These are phyloP conservation scores for Liasis olivaceus DNA, from an alignment of 2,797 vertebrate species.

Conservation along the genomic window DNA sequence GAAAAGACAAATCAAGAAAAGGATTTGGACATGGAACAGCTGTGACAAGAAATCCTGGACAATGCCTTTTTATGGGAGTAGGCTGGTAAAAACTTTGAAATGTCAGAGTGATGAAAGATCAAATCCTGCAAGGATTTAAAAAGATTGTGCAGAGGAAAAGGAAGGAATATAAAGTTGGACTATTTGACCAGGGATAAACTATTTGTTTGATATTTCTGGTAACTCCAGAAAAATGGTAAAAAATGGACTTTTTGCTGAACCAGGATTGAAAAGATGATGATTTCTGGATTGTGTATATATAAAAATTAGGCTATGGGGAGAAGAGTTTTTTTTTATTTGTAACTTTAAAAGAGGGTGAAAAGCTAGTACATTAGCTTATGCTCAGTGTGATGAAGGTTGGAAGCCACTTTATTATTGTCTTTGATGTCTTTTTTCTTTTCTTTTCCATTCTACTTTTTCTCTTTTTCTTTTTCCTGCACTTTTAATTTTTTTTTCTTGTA, in stretches of 20 bases:
- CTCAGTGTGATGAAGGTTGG: neutral
- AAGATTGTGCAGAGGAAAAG: neutral
- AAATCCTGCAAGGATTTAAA: neutral
- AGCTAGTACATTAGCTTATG: neutral
- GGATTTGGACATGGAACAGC: neutral
- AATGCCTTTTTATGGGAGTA: neutral
- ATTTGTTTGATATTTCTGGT: neutral
- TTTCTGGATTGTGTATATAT: neutral
- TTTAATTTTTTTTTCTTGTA: neutral
- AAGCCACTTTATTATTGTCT: neutral
- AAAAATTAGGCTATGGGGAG: neutral
- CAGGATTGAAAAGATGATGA: neutral
- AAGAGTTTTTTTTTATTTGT: neutral
- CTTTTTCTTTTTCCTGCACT: neutral
- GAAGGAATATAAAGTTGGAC: neutral
- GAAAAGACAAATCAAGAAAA: neutral
- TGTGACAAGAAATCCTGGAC: neutral
- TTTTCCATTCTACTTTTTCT: neutral
- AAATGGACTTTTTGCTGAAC: neutral
- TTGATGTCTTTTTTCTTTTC: neutral
- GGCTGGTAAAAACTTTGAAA: neutral
- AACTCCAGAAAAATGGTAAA: neutral
- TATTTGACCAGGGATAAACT: neutral
- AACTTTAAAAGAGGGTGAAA: neutral
- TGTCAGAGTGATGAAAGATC: neutral